A percentile compares a stretch with the other conserved stretches of the same genome.
phyloP scores from a whole-genome alignment of 2,797 vertebrate species.

The Tokudaia muenninki region DNA sequence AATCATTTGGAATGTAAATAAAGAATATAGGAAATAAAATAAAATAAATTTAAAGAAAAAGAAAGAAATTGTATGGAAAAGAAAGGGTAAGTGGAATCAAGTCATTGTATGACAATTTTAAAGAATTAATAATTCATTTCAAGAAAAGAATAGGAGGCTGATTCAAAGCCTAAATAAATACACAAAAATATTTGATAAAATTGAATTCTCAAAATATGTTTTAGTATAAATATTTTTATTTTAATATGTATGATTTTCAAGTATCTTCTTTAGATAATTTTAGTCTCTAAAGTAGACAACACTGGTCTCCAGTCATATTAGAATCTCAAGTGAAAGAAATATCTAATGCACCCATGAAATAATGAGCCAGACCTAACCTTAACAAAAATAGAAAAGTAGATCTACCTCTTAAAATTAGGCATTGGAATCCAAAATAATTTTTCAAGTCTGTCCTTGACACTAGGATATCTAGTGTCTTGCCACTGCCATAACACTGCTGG shows the following conservation, averaged over 20 bases:
- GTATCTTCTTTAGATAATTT: background rate
- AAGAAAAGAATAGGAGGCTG: background rate
- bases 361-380: background rate
- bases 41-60: too few species aligned
- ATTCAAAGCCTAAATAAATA: background rate
- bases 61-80: too few species aligned
- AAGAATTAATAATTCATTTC: background rate
- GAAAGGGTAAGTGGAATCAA: background rate
- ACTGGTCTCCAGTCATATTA: background rate
- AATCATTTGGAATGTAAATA: too few species aligned
- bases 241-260: background rate
- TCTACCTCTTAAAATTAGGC: background rate
- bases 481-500: background rate
- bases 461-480: background rate
- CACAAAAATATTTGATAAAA: background rate
- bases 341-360: background rate
- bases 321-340: background rate
- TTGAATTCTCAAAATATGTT: background rate
- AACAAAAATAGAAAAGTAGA: constrained; percentile 10
- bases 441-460: background rate
- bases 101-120: background rate
- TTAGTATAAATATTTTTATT: background rate
- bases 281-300: background rate
- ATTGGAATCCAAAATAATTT: background rate
- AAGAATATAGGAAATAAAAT: too few species aligned